Percentiles rank a stretch among this genome's conserved stretches.
Conservation (phyloP, 2,113 vertebrate genomes). For the Leucosticte australis region DNA sequence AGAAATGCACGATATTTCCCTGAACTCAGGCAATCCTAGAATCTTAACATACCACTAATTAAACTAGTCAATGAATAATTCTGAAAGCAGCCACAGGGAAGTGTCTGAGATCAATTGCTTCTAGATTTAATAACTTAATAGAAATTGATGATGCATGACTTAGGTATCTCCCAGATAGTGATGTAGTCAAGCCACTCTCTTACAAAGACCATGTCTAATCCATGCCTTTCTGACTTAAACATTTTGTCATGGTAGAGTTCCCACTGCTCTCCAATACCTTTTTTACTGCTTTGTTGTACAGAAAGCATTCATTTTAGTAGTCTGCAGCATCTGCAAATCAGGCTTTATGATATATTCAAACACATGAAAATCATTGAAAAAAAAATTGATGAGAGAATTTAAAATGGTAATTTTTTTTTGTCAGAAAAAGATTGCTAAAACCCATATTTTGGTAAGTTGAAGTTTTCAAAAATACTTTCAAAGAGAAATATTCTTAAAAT, state of each 20-base stretch:
- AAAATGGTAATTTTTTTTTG: background rate
- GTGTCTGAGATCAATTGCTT: background rate
- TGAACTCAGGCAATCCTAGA: background rate
- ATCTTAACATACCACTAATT: background rate
- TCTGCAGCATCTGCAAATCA: background rate
- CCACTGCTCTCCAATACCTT: background rate
- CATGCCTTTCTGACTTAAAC: background rate
- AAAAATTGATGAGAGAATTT: background rate
- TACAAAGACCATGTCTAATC: background rate
- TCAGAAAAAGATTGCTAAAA: background rate
- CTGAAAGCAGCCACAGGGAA: background rate
- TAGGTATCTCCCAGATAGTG: background rate
- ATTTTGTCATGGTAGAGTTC: background rate
- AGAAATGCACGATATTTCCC: fast-evolving
- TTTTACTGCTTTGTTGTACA: background rate
- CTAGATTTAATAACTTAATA: background rate
- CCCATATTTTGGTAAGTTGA: background rate
- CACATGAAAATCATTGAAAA: background rate
- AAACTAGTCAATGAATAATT: background rate
- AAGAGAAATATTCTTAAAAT: background rate
- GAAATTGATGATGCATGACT: background rate
- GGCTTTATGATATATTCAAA: background rate
- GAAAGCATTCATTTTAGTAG: background rate
- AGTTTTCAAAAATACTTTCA: background rate
- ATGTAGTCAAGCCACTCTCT: background rate